Evolutionary conservation across 1,140 invertebrate genomes (phyloP).

Genomic region (Nephila pilipes): DNA sequence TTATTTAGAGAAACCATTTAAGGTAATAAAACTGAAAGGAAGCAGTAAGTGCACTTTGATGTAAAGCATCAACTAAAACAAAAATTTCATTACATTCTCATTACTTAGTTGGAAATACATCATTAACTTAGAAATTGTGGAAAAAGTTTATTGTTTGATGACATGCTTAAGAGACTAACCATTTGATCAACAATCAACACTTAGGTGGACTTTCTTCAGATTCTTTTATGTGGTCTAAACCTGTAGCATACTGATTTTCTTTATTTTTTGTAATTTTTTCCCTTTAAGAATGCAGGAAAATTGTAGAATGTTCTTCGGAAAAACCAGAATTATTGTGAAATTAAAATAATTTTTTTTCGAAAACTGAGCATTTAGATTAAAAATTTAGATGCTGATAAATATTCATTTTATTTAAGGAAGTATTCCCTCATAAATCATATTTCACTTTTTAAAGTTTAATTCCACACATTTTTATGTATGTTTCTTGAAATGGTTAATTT

Average conservation of each 20-base stretch:
- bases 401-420: too few species aligned
- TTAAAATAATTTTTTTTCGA: too few species aligned
- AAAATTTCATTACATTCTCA: conserved; percentile 43
- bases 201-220: background rate
- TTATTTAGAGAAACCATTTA: conserved; percentile 11
- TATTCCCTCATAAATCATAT: too few species aligned
- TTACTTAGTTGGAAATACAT: conserved; percentile 20
- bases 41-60: conserved; percentile 5
- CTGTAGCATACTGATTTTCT: background rate
- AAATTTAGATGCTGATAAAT: too few species aligned
- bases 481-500: too few species aligned
- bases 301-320: too few species aligned
- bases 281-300: too few species aligned
- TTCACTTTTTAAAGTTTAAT: too few species aligned
- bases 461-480: too few species aligned
- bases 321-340: too few species aligned
- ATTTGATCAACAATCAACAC: conserved; percentile 10
- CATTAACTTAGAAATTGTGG: conserved; percentile 5
- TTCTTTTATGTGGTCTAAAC: background rate
- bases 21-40: background rate
- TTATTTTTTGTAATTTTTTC: too few species aligned
- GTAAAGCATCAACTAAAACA: conserved; percentile 23
- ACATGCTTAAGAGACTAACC: background rate
- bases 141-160: conserved; percentile 3
- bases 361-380: too few species aligned